phyloP scores from a whole-genome alignment of 2,888 invertebrate genomes.

The Dasypolia templi region DNA sequence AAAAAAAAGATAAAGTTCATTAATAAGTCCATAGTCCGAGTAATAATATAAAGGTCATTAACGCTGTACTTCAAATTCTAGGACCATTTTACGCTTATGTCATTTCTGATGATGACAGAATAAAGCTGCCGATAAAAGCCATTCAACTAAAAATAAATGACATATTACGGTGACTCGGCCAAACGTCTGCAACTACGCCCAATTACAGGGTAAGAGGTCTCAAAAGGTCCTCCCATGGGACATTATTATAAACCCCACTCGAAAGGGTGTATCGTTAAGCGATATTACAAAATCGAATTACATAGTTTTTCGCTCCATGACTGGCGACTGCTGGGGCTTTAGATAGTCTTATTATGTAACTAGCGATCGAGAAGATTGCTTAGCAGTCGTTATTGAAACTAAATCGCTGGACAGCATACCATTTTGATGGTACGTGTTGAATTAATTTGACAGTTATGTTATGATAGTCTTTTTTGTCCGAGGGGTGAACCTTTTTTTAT shows the following conservation, averaged over 20 bases:
- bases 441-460: slow-evolving; percentile 37
- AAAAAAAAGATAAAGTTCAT: no score
- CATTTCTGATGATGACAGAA: slow-evolving; percentile 41
- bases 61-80: slow-evolving; percentile 21
- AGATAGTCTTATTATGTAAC: slow-evolving; percentile 43
- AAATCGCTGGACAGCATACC: slow-evolving; percentile 32
- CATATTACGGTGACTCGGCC: slow-evolving; percentile 63
- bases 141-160: slow-evolving; percentile 69
- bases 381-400: slow-evolving; percentile 46
- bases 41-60: not conserved
- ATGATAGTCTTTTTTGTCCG: not conserved
- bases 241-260: slow-evolving; percentile 69
- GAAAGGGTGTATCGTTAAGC: slow-evolving; percentile 69
- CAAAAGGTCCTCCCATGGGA: slow-evolving; percentile 68
- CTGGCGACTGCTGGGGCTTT: slow-evolving; percentile 36
- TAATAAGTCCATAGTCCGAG: no score
- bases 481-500: not conserved
- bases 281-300: slow-evolving; percentile 72
- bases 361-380: slow-evolving; percentile 48
- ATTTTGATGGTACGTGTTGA: slow-evolving; percentile 31
- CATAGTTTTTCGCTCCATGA: slow-evolving; percentile 69
- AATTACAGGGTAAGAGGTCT: slow-evolving; percentile 67
- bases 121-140: slow-evolving; percentile 50
- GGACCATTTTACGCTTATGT: slow-evolving; percentile 29
- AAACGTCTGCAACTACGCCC: slow-evolving; percentile 57